A percentile compares a stretch with the other conserved stretches of the same genome.
Conservation (phyloP, 2,797 vertebrate species). For the Notoglanidium macrostoma region DNA sequence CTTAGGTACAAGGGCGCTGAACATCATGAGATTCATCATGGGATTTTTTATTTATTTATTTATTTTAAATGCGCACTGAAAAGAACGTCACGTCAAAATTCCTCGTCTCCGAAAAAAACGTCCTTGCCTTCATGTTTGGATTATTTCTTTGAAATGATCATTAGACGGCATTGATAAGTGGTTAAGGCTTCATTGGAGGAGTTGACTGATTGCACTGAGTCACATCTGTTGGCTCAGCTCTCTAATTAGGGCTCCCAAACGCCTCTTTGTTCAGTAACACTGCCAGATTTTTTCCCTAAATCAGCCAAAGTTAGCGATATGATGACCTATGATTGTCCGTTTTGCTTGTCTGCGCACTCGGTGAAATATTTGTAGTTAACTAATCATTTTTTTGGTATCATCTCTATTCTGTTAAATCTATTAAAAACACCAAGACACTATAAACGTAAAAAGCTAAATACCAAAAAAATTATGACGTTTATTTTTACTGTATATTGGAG, state of each 20-base stretch:
- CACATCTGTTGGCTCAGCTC: slow-evolving; percentile 29
- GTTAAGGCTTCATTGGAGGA: neutral
- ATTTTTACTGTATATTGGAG: neutral
- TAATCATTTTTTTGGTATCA: neutral
- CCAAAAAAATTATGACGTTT: neutral
- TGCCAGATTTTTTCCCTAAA: neutral
- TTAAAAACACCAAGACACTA: neutral
- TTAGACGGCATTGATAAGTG: slow-evolving; percentile 13
- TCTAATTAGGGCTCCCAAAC: slow-evolving; percentile 14
- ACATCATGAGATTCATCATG: slow-evolving; percentile 55
- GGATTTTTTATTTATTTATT: too few relatives aligned
- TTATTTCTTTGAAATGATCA: neutral
- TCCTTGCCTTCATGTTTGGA: neutral
- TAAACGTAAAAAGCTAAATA: neutral
- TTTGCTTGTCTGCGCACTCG: neutral
- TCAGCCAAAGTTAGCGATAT: slow-evolving; percentile 9
- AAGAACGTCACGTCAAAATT: neutral
- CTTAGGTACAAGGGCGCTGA: slow-evolving; percentile 71
- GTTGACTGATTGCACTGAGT: neutral
- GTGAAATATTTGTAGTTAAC: neutral
- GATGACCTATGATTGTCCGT: slow-evolving; percentile 3
- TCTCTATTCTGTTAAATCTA: too few relatives aligned
- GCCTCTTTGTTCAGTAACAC: slow-evolving; percentile 14
- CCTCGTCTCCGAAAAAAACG: too few relatives aligned
- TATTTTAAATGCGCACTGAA: neutral